Percentiles rank a stretch among this genome's conserved stretches.
phyloP scores from a whole-genome alignment of 2,113 vertebrate genomes.

The Corythoichthys intestinalis region DNA sequence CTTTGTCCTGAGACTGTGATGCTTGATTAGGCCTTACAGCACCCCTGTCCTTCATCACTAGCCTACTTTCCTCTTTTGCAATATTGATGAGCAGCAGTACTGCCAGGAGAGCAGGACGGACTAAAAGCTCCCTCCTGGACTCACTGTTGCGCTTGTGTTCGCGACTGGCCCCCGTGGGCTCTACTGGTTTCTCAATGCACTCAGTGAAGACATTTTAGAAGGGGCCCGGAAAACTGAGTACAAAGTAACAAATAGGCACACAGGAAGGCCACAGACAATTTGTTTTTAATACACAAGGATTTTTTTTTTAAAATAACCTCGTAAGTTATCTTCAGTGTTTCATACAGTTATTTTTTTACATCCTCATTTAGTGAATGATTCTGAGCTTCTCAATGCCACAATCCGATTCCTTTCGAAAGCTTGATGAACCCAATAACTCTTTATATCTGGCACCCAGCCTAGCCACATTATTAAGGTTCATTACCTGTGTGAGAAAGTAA shows the following conservation, averaged over 20 bases:
- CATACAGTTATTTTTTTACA: background rate
- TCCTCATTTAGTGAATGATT: background rate
- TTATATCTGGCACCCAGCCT: background rate
- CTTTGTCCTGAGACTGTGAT: constrained; percentile 30
- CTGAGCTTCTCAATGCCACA: background rate
- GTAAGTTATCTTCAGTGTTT: background rate
- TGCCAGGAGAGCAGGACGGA: constrained; percentile 26
- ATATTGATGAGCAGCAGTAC: constrained; percentile 63
- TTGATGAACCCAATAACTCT: background rate
- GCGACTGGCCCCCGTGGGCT: background rate
- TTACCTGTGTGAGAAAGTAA: background rate
- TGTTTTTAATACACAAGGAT: background rate
- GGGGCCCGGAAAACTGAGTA: background rate
- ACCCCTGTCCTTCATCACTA: constrained; percentile 38
- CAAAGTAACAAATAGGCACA: background rate
- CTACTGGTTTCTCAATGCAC: background rate
- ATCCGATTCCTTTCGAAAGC: background rate
- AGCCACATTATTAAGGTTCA: background rate
- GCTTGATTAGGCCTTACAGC: constrained; percentile 48
- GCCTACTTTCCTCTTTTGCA: constrained; percentile 61
- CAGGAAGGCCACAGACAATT: background rate
- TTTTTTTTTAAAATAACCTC: no score
- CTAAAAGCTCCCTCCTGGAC: constrained; percentile 58
- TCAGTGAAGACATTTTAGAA: background rate
- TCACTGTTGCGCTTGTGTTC: constrained; percentile 9